Evolutionary conservation across 92 coral and sea anemone species (phyloP), one percentile per base, ranked within the genome.

Genomic region (Heteractis magnifica): DNA sequence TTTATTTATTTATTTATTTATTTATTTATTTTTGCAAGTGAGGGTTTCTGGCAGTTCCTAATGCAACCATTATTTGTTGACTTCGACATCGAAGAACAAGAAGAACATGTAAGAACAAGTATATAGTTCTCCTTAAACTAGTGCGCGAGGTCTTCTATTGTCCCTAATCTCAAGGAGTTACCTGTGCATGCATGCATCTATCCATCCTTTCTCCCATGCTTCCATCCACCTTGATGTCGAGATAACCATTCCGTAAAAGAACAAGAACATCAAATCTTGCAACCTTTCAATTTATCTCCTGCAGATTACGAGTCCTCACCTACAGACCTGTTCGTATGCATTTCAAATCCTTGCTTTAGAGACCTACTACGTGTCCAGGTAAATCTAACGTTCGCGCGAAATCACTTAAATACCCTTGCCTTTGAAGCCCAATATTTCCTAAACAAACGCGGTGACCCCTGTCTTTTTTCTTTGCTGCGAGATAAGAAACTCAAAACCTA

Each of bases 281-380:
- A 34, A 34, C 44, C 44, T 34, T 34, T 34, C 44, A 34, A 34
- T 34, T 34, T 34, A 34, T 59, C n/a, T 59, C 12, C 10, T 68
- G 26, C 81, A 96, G 99, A 93, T 87, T 71, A 85, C 84, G 41
- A 84, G 95, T 75, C 88, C 90, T 79, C 91, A 90, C 23, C 80
- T 96, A 41, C 92, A 96, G 79, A 92, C 92, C 8, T 86, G 94
- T 76, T 94, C 98, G 21, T 96, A 83, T 65, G 90, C 87, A 59
- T 85, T 96, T 59, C 98, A 94, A 84, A 94, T 96, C 73, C 87
- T 94, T 68, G 94, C 99, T 18, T 84, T 84, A 44, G 98, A 96
- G 78, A 77, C 91, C 50, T 94, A 96, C 78, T 96, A 94, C 78
- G 97, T 96, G 20, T 72, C 94, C 79, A 92, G 98, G 99, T 96